Percentiles rank a stretch among this genome's conserved stretches.
These are phyloP conservation scores for Heteromormyrus szaboi DNA, from an alignment of 2,797 vertebrate genomes.

Conservation along the genomic window DNA sequence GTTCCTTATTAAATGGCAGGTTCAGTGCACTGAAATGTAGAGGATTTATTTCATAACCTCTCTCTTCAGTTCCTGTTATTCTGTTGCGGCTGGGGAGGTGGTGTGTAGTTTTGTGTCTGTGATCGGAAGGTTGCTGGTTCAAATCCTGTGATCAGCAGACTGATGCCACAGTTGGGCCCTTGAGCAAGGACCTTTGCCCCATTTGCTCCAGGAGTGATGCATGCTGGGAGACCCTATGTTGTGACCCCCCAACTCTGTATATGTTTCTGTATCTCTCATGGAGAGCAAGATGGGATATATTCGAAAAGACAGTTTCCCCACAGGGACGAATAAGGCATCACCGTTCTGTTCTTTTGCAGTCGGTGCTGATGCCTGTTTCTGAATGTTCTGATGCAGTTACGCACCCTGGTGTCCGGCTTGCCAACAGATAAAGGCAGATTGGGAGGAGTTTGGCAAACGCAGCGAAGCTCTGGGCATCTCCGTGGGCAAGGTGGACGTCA, in stretches of 20 bases:
- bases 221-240: not conserved
- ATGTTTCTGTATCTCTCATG: not conserved
- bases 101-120: not conserved
- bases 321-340: not conserved
- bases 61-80: not conserved
- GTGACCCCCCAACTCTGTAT: not conserved
- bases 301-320: not conserved
- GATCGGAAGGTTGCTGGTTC: not conserved
- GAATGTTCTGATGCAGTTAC: conserved; percentile 49
- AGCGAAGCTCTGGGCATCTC: conserved; percentile 58
- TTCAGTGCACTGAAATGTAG: not conserved
- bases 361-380: not conserved
- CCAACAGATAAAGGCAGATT: conserved; percentile 68
- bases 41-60: not conserved
- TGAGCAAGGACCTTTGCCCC: not conserved
- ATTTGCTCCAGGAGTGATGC: not conserved
- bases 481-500: conserved; percentile 75
- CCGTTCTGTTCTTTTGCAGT: not conserved
- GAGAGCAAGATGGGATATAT: not conserved
- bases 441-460: conserved; percentile 68
- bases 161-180: not conserved
- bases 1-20: not conserved
- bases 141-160: not conserved
- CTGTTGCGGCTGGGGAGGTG: not conserved
- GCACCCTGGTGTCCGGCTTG: conserved; percentile 81